Conservation (phyloP, 1,140 invertebrate genomes). For the Drosophila ogumai region DNA sequence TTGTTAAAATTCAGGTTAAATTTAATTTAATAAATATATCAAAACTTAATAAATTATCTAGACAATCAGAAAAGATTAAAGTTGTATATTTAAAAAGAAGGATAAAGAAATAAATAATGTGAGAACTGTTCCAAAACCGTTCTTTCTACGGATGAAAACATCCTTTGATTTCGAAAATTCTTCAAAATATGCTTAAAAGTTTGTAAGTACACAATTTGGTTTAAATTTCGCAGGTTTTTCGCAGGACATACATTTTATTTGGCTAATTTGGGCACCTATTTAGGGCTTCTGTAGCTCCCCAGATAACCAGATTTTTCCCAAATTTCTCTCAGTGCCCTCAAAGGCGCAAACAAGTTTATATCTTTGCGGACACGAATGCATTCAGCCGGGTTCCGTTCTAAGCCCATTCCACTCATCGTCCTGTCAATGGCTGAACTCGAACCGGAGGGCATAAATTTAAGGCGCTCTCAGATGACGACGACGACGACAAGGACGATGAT, state of each 20-base stretch:
- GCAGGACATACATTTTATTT: too few relatives aligned
- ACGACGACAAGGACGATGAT: neutral
- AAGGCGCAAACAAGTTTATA: constrained; percentile 20
- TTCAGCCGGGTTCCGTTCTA: constrained; percentile 10
- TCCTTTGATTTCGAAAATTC: too few relatives aligned
- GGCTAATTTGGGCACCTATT: neutral
- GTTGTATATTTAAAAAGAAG: too few relatives aligned
- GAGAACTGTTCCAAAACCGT: too few relatives aligned
- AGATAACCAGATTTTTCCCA: neutral
- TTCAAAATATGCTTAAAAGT: too few relatives aligned
- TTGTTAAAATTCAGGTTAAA: neutral
- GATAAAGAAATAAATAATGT: too few relatives aligned
- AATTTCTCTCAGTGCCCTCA: neutral
- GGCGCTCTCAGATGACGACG: constrained; percentile 8
- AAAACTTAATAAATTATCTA: too few relatives aligned
- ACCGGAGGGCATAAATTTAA: constrained; percentile 33
- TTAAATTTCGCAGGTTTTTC: too few relatives aligned
- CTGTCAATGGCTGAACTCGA: constrained; percentile 16
- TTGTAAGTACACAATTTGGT: too few relatives aligned
- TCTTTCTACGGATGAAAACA: too few relatives aligned
- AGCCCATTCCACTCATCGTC: neutral
- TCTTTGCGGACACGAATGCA: constrained; percentile 20
- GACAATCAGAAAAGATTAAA: too few relatives aligned
- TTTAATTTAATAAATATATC: too few relatives aligned
- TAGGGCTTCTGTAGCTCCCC: neutral